These are phyloP conservation scores for Papilio glaucus DNA, from an alignment of 1,140 invertebrate genomes.

Conservation along the genomic window DNA sequence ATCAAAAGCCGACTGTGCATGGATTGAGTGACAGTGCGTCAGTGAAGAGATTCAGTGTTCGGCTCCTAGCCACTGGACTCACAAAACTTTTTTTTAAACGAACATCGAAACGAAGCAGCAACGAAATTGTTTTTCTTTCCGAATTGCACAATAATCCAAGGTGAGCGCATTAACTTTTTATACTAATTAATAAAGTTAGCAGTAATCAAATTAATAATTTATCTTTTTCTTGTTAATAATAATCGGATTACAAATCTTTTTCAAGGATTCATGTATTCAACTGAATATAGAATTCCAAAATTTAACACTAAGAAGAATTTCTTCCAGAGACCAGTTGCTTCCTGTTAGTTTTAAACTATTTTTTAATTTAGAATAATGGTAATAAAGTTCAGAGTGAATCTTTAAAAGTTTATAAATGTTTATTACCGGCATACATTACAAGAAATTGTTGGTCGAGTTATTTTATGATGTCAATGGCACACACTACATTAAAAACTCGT, in stretches of 20 bases:
- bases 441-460: not conserved
- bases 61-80: conserved; percentile 57
- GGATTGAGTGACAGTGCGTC: conserved; percentile 73
- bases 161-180: conserved; percentile 23
- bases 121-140: conserved; percentile 52
- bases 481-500: conserved; percentile 17
- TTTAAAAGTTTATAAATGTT: not conserved
- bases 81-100: conserved; percentile 41
- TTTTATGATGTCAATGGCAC: conserved; percentile 11
- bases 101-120: conserved; percentile 47
- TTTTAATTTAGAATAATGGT: not conserved
- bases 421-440: not conserved
- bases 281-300: not conserved
- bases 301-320: not conserved
- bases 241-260: not conserved
- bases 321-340: not conserved
- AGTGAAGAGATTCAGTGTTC: conserved; percentile 71
- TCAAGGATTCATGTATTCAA: not conserved
- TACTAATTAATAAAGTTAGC: conserved; percentile 14
- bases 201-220: conserved; percentile 23
- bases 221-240: not conserved
- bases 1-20: conserved; percentile 66
- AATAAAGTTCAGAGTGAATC: not conserved
- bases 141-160: conserved; percentile 56
- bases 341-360: not conserved